Evolutionary conservation across 2,113 vertebrate genomes (phyloP).

Genomic region (Tapirus terrestris): DNA sequence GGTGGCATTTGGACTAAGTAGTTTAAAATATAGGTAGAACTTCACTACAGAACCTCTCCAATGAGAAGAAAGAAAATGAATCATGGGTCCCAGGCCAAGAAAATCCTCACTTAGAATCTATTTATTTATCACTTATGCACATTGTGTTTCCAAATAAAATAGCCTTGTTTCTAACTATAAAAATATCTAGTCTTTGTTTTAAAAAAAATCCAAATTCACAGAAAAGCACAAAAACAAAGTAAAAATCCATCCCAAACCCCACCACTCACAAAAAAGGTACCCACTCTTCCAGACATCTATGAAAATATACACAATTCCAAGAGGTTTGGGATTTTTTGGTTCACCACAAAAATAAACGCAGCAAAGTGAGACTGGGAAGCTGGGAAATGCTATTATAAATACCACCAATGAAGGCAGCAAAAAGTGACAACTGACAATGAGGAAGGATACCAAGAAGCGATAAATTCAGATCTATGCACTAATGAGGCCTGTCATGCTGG

Average conservation of each 20-base stretch:
- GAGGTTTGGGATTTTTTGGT: background rate
- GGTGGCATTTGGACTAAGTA: background rate
- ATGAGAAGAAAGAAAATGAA: background rate
- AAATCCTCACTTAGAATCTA: background rate
- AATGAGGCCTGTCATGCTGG: background rate
- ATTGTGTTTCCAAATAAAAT: background rate
- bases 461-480: background rate
- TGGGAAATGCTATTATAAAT: background rate
- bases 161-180: background rate
- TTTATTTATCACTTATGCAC: background rate
- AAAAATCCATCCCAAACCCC: background rate
- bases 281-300: background rate
- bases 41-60: background rate
- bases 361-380: background rate
- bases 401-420: background rate
- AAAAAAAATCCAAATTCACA: background rate
- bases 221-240: background rate
- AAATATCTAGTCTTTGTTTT: conserved; percentile 17
- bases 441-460: background rate
- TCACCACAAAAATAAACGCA: background rate
- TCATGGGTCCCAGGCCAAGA: background rate
- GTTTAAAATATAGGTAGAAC: background rate
- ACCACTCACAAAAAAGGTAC: background rate
- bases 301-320: background rate
- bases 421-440: background rate